Conservation (phyloP, 2,797 vertebrate genomes). For the Synaphobranchus kaupii region DNA sequence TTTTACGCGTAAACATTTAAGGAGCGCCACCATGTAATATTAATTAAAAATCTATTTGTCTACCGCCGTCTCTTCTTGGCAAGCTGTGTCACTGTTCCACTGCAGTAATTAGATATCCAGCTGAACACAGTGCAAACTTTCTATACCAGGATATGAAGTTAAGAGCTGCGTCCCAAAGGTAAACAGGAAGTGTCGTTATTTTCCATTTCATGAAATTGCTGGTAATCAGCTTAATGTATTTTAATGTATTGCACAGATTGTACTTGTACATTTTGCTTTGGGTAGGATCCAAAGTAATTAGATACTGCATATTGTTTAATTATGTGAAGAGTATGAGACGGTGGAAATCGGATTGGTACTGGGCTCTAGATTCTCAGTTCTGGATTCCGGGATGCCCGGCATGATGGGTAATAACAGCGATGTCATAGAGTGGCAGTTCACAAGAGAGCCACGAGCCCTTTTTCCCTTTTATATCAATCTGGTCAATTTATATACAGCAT, state of each 20-base stretch:
- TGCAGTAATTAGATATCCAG: conserved; percentile 30
- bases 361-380: too few relatives aligned
- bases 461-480: too few relatives aligned
- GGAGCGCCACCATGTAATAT: conserved; percentile 33
- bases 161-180: neutral
- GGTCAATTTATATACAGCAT: too few relatives aligned
- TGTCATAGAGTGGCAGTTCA: too few relatives aligned
- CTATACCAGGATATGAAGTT: neutral
- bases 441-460: too few relatives aligned
- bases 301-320: too few relatives aligned
- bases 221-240: neutral
- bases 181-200: neutral
- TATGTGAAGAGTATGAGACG: neutral
- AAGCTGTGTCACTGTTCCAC: conserved; percentile 18
- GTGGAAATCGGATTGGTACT: too few relatives aligned
- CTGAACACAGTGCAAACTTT: neutral
- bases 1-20: conserved; percentile 39
- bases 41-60: conserved; percentile 42
- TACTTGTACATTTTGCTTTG: neutral
- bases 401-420: too few relatives aligned
- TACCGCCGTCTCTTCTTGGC: conserved; percentile 28
- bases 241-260: neutral
- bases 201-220: neutral
- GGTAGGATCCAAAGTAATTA: neutral
- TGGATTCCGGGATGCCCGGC: too few relatives aligned